Conservation (phyloP, 2,113 vertebrate species). For the Todiramphus saurophagus region DNA sequence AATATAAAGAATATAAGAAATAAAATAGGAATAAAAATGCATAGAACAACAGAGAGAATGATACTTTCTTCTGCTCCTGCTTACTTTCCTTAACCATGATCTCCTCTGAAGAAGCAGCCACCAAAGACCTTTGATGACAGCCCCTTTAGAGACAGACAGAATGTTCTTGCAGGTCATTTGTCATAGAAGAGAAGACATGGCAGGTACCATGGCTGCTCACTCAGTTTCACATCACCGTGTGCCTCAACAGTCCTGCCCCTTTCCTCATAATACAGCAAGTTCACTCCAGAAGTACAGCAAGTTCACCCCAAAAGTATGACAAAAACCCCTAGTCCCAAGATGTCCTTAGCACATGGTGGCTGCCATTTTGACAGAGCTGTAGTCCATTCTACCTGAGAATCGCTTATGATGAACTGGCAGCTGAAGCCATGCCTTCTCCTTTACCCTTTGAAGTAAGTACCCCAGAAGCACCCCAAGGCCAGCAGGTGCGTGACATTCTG, state of each 20-base stretch:
- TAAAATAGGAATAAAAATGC: not conserved
- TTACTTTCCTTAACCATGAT: not conserved
- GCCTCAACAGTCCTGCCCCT: not conserved
- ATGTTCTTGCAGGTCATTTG: not conserved
- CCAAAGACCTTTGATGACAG: not conserved
- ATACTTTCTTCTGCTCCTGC: not conserved
- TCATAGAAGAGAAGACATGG: not conserved
- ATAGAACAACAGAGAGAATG: not conserved
- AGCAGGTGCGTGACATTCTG: not conserved
- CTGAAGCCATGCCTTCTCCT: not conserved
- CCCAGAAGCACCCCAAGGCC: not conserved
- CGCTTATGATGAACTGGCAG: not conserved
- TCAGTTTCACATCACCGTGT: not conserved
- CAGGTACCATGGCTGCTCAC: not conserved
- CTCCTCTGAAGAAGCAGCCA: not conserved
- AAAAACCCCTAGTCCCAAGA: not conserved
- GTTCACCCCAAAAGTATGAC: not conserved
- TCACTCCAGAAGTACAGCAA: not conserved
- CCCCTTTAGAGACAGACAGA: not conserved
- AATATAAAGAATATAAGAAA: not conserved
- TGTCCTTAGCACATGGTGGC: not conserved
- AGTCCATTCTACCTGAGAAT: not conserved
- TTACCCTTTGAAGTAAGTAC: not conserved
- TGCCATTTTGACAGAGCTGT: not conserved
- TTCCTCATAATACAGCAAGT: not conserved